Evolutionary conservation across 2,113 vertebrate species (phyloP).

Genomic region (Argyrosomus japonicus): DNA sequence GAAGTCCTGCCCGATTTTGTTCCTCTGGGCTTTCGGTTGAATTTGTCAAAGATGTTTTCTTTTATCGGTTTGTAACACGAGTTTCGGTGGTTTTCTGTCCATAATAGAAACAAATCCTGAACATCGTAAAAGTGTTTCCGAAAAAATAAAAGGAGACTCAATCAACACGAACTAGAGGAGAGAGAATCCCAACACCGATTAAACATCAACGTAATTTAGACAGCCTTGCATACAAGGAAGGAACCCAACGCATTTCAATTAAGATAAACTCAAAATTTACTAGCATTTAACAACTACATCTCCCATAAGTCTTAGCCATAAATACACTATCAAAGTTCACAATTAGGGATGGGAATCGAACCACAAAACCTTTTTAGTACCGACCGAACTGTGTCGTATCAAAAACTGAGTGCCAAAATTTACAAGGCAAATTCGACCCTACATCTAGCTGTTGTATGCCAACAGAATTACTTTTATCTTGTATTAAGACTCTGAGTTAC

Average conservation of each 20-base stretch:
- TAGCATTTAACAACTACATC: not conserved
- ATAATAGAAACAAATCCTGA: not conserved
- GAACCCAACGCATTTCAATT: no score
- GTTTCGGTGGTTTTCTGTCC: slow-evolving; percentile 10
- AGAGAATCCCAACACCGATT: not conserved
- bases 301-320: not conserved
- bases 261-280: not conserved
- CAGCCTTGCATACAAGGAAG: no score
- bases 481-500: not conserved
- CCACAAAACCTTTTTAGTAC: not conserved
- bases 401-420: not conserved
- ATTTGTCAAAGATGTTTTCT: rapidly evolving
- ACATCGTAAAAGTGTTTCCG: not conserved
- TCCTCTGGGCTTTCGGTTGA: not conserved
- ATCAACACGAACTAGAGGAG: not conserved
- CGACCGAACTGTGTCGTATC: not conserved
- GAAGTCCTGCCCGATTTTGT: not conserved
- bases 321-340: not conserved
- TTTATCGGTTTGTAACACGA: not conserved
- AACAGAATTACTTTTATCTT: not conserved
- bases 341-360: not conserved
- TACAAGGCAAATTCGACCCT: no score
- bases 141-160: not conserved
- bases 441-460: not conserved
- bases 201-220: not conserved